phyloP scores from a whole-genome alignment of 1,140 invertebrate genomes.

The Thaumatotibia leucotreta region DNA sequence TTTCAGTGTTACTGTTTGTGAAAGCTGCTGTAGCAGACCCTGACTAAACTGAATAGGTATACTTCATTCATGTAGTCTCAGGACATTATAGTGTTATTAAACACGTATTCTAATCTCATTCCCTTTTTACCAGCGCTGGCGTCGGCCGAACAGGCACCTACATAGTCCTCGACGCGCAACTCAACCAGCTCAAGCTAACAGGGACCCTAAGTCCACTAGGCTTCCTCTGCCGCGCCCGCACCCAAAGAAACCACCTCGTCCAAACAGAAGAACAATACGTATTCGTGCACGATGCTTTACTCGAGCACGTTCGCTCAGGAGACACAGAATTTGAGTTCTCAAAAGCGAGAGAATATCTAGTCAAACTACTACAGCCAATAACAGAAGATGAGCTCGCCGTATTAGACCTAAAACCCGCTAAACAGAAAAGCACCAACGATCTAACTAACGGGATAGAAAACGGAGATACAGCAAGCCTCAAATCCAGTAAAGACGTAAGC shows the following conservation, averaged over 20 bases:
- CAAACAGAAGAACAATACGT: slow-evolving; percentile 97
- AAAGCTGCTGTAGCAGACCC: too few species aligned
- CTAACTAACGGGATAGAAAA: slow-evolving; percentile 46
- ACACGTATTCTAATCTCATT: too few species aligned
- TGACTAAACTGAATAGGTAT: too few species aligned
- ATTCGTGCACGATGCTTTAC: slow-evolving; percentile 95
- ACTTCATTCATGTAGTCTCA: too few species aligned
- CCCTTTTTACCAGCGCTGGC: slow-evolving; percentile 87
- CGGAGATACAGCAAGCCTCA: slow-evolving; percentile 42
- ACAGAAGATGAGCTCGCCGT: slow-evolving; percentile 63
- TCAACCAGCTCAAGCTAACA: slow-evolving; percentile 92
- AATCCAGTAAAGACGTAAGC: slow-evolving; percentile 39
- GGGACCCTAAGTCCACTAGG: slow-evolving; percentile 94
- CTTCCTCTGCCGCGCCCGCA: slow-evolving; percentile 94
- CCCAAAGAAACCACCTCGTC: slow-evolving; percentile 88
- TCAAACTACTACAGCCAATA: slow-evolving; percentile 64
- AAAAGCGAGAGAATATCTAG: slow-evolving; percentile 73
- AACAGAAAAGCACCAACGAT: slow-evolving; percentile 49
- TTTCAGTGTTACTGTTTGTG: too few species aligned
- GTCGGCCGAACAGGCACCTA: slow-evolving; percentile 98
- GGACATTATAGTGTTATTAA: too few species aligned
- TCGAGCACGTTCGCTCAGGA: slow-evolving; percentile 95
- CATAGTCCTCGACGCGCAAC: slow-evolving; percentile 96
- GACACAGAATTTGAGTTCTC: slow-evolving; percentile 89
- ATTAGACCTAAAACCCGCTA: slow-evolving; percentile 47